Conservation (phyloP, 2,888 invertebrate genomes). For the Mantis religiosa region DNA sequence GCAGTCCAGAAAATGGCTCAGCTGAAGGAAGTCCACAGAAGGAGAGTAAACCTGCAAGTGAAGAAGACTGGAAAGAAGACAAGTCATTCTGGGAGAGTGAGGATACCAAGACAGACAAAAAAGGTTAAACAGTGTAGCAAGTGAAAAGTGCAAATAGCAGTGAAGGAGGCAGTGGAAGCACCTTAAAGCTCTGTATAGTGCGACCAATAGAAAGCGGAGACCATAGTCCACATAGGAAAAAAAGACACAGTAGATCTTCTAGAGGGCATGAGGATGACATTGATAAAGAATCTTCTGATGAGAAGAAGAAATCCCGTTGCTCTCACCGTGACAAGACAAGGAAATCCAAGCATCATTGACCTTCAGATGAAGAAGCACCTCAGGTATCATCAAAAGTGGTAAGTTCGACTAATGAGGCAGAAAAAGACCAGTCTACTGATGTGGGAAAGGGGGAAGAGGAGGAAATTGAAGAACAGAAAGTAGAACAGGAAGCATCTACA, state of each 20-base stretch:
- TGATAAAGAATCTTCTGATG: neutral
- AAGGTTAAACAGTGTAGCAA: constrained; percentile 44
- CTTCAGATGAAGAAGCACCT: constrained; percentile 31
- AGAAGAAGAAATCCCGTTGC: neutral
- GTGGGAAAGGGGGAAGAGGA: constrained; percentile 28
- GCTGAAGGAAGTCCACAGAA: constrained; percentile 1
- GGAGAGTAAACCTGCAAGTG: neutral
- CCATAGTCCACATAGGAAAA: constrained; percentile 25
- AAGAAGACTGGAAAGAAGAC: neutral
- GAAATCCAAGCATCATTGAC: constrained; percentile 30
- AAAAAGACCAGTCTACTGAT: neutral
- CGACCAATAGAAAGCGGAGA: constrained; percentile 55
- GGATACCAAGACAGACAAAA: constrained; percentile 37
- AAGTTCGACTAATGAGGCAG: constrained; percentile 14
- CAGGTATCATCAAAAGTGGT: constrained; percentile 25
- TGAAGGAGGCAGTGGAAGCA: constrained; percentile 48
- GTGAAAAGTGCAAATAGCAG: constrained; percentile 44
- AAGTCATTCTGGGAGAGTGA: neutral
- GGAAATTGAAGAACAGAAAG: constrained; percentile 19
- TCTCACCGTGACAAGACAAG: constrained; percentile 21
- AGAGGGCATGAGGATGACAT: neutral
- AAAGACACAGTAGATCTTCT: neutral
- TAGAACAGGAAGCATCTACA: constrained; percentile 34
- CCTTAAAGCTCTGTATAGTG: constrained; percentile 58
- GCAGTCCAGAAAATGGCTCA: constrained; percentile 18